A percentile compares a stretch with the other conserved stretches of the same genome.
phyloP scores from a whole-genome alignment of 2,113 vertebrate species.

The Hippoglossus stenolepis region DNA sequence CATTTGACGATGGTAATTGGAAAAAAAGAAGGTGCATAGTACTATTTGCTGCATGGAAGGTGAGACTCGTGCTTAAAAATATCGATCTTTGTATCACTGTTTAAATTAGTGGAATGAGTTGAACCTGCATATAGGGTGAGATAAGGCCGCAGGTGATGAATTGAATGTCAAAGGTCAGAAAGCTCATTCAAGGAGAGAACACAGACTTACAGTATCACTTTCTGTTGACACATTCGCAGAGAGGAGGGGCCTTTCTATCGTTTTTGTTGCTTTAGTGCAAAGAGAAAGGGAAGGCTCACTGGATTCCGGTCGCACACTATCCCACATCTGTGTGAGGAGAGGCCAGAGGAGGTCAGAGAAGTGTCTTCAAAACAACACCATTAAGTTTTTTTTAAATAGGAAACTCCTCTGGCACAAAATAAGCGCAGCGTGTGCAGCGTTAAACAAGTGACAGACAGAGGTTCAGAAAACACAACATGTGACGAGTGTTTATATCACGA shows the following conservation, averaged over 20 bases:
- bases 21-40: not conserved
- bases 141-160: slow-evolving; percentile 2
- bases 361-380: not conserved
- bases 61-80: not conserved
- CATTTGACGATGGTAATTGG: not conserved
- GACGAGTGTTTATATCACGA: not conserved
- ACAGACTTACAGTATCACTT: slow-evolving; percentile 10
- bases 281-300: not conserved
- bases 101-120: not conserved
- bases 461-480: not conserved
- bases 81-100: not conserved
- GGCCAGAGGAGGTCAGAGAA: not conserved
- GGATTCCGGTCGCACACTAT: slow-evolving; percentile 5
- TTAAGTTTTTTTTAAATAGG: not conserved
- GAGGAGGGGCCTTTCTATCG: not conserved
- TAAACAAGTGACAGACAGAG: not conserved
- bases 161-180: slow-evolving; percentile 29
- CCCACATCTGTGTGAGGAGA: slow-evolving; percentile 3
- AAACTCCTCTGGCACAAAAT: not conserved
- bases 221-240: not conserved
- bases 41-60: not conserved
- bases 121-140: slow-evolving; percentile 25
- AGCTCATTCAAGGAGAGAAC: slow-evolving; percentile 11
- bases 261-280: slow-evolving; percentile 17
- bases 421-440: not conserved